These are phyloP conservation scores for Misgurnus mizolepis DNA, from an alignment of 2,113 vertebrate genomes.

Conservation along the genomic window DNA sequence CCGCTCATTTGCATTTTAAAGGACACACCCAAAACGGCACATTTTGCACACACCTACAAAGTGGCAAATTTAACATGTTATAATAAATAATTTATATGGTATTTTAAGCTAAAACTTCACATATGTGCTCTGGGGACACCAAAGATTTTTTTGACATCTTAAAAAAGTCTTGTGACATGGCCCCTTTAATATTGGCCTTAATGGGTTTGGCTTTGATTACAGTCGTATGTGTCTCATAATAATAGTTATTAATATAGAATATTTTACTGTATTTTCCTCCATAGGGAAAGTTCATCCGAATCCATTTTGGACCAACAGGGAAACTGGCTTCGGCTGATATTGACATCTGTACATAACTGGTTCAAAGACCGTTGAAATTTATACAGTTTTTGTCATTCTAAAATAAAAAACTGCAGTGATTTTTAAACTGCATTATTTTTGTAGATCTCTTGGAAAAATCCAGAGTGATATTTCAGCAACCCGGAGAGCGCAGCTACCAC, in stretches of 20 bases:
- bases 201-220: background rate
- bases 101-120: too few relatives aligned
- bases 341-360: constrained; percentile 86
- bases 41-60: too few relatives aligned
- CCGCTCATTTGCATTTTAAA: too few relatives aligned
- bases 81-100: too few relatives aligned
- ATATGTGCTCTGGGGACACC: too few relatives aligned
- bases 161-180: background rate
- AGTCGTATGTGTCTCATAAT: too few relatives aligned
- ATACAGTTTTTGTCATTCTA: background rate
- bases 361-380: background rate
- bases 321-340: constrained; percentile 90
- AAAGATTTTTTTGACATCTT: too few relatives aligned
- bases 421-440: constrained; percentile 6
- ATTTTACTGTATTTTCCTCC: background rate
- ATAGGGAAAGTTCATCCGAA: constrained; percentile 95
- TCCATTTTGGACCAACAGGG: constrained; percentile 91
- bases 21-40: too few relatives aligned
- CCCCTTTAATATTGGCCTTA: background rate
- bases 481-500: constrained; percentile 89
- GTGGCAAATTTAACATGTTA: too few relatives aligned
- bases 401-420: background rate
- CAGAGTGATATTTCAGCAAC: constrained; percentile 89
- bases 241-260: background rate
- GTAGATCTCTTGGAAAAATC: constrained; percentile 93